Evolutionary conservation across 2,113 vertebrate species (phyloP).

Genomic region (Anolis sagrei): DNA sequence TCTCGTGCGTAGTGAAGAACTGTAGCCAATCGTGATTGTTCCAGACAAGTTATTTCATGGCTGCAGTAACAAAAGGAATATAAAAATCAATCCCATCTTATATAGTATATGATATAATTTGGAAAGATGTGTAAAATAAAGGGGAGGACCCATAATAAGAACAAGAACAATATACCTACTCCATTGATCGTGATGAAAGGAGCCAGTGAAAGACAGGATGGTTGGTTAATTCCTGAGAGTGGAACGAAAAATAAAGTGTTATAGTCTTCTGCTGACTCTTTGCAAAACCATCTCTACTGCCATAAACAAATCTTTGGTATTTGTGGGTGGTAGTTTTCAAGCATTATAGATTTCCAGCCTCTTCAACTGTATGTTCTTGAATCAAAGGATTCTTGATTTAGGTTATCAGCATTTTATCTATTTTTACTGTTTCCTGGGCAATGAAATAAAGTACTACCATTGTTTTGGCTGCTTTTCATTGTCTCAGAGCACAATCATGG

Average conservation of each 20-base stretch:
- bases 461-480: neutral
- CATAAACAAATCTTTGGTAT: conserved; percentile 3
- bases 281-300: conserved; percentile 15
- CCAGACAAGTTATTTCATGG: conserved; percentile 56
- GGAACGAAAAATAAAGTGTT: conserved; percentile 1
- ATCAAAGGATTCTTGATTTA: neutral
- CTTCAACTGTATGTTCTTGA: conserved; percentile 23
- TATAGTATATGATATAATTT: conserved; percentile 46
- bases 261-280: conserved; percentile 6
- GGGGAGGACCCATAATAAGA: neutral
- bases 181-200: conserved; percentile 37
- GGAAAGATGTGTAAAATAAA: neutral
- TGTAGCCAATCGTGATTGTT: conserved; percentile 63
- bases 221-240: neutral
- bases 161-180: conserved; percentile 41
- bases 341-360: neutral
- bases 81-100: conserved; percentile 53
- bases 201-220: conserved; percentile 14
- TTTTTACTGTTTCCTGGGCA: neutral
- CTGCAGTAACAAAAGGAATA: conserved; percentile 50
- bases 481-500: neutral
- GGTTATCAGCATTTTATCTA: conserved; percentile 17
- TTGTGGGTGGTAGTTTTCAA: conserved; percentile 10
- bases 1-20: conserved; percentile 68
- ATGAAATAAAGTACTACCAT: neutral